Base-by-base conservation (phyloP, 2,113 vertebrate species). In the Australoheros scitulus region DNA sequence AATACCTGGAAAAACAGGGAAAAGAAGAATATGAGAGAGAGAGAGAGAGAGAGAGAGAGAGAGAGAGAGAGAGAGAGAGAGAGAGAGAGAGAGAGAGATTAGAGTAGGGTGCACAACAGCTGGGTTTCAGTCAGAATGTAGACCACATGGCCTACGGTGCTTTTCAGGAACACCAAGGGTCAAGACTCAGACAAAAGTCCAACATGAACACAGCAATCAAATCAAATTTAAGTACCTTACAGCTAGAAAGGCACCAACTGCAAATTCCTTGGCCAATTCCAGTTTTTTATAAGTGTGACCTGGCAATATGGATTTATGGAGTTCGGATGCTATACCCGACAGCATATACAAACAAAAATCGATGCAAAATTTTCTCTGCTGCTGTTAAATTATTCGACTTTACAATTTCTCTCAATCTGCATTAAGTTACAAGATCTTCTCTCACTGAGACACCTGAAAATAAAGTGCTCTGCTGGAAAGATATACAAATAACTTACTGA, bases 41-140 rank as follows among this genome's bases (percentile, higher is more conserved):
- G n/a, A n/a, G n/a, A n/a, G n/a, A n/a, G n/a, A n/a, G n/a, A n/a
- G n/a, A n/a, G n/a, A n/a, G n/a, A n/a, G n/a, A n/a, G n/a, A n/a
- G n/a, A n/a, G n/a, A n/a, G n/a, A n/a, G n/a, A n/a, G n/a, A n/a
- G n/a, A n/a, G n/a, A n/a, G n/a, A n/a, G n/a, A n/a, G n/a, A n/a
- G 34, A 5, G 34, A 7, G 34, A 7, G 36, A 9, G 36, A 9
- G 36, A 2, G 36, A 8, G 36, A 36, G 36, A 56, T 80, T 84
- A 47, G 74, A 58, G 89, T 72, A 83, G 78, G 79, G 55, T 68
- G 59, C 13, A 34, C 3, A 88, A 92, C 92, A 94, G 91, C 91
- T 93, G 94, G 81, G 79, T 36, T 80, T 26, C 32, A 79, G 65
- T 65, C 15, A 18, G 47, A 70, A 72, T 61, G 26, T 60, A 78